Percentiles rank a stretch among this genome's conserved stretches.
These are phyloP conservation scores for Phaedon cochleariae DNA, from an alignment of 2,888 invertebrate genomes.

Conservation along the genomic window DNA sequence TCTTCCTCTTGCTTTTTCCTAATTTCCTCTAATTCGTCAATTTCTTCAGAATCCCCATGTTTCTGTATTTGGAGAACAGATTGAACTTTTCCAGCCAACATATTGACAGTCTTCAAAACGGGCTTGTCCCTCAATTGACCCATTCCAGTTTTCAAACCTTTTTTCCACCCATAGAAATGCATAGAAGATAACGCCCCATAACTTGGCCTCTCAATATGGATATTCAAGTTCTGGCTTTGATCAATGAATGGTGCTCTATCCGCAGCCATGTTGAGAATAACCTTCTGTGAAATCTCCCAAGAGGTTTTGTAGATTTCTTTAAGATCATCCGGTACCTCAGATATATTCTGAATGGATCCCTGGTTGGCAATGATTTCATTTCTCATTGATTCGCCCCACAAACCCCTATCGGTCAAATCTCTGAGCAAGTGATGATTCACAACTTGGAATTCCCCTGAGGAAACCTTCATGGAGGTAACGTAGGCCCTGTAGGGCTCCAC, in stretches of 20 bases:
- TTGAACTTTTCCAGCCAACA: not conserved
- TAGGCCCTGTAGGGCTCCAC: slow-evolving; percentile 98
- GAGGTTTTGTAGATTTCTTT: slow-evolving; percentile 94
- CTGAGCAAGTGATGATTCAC: slow-evolving; percentile 95
- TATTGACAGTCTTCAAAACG: slow-evolving; percentile 55
- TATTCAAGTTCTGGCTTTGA: slow-evolving; percentile 97
- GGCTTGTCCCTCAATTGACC: slow-evolving; percentile 97
- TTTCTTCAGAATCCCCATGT: not conserved
- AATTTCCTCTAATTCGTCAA: slow-evolving; percentile 28
- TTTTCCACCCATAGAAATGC: slow-evolving; percentile 98
- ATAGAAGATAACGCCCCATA: slow-evolving; percentile 95
- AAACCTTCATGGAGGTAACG: slow-evolving; percentile 91
- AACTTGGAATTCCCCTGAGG: slow-evolving; percentile 92
- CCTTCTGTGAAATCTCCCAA: slow-evolving; percentile 96
- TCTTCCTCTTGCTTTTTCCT: slow-evolving; percentile 46
- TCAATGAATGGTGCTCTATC: slow-evolving; percentile 98
- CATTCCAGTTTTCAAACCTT: slow-evolving; percentile 98
- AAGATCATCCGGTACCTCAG: slow-evolving; percentile 83
- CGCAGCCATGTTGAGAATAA: slow-evolving; percentile 94
- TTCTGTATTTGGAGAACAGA: not conserved
- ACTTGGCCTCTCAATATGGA: slow-evolving; percentile 95
- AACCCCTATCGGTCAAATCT: slow-evolving; percentile 87
- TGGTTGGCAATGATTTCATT: slow-evolving; percentile 89
- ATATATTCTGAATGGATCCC: slow-evolving; percentile 93
- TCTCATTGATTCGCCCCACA: slow-evolving; percentile 97